Percentiles rank a stretch among this genome's conserved stretches.
These are phyloP conservation scores for Hyphantria cunea DNA, from an alignment of 1,140 invertebrate genomes.

Conservation along the genomic window DNA sequence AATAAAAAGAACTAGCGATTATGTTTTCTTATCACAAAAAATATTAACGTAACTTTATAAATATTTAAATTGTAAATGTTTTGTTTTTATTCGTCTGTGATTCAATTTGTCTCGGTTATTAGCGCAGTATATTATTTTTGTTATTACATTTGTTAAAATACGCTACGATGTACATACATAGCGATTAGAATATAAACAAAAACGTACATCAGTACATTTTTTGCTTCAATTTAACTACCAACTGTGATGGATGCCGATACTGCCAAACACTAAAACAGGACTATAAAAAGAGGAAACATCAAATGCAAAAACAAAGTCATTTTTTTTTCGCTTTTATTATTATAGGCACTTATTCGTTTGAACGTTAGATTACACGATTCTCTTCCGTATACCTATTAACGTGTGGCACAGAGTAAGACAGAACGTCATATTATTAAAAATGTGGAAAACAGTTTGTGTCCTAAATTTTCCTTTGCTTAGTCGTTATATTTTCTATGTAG, in stretches of 20 bases:
- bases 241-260: background rate
- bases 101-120: too few relatives aligned
- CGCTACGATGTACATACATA: too few relatives aligned
- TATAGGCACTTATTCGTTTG: slow-evolving; percentile 34
- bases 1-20: background rate
- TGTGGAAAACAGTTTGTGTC: too few relatives aligned
- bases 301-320: slow-evolving; percentile 33
- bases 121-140: too few relatives aligned
- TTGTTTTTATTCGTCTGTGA: too few relatives aligned
- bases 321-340: slow-evolving; percentile 36
- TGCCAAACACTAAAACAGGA: slow-evolving; percentile 22
- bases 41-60: background rate
- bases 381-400: slow-evolving; percentile 22
- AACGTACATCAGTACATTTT: too few relatives aligned
- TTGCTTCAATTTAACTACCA: too few relatives aligned
- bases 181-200: too few relatives aligned
- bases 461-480: too few relatives aligned
- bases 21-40: background rate
- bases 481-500: too few relatives aligned
- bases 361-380: slow-evolving; percentile 21
- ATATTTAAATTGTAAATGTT: too few relatives aligned
- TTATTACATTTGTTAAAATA: too few relatives aligned
- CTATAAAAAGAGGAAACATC: slow-evolving; percentile 19
- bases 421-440: background rate
- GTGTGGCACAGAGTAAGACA: slow-evolving; percentile 10